Percentiles rank a stretch among this genome's conserved stretches.
Conservation (phyloP, 2,888 invertebrate species). For the Oscheius myriophilus region DNA sequence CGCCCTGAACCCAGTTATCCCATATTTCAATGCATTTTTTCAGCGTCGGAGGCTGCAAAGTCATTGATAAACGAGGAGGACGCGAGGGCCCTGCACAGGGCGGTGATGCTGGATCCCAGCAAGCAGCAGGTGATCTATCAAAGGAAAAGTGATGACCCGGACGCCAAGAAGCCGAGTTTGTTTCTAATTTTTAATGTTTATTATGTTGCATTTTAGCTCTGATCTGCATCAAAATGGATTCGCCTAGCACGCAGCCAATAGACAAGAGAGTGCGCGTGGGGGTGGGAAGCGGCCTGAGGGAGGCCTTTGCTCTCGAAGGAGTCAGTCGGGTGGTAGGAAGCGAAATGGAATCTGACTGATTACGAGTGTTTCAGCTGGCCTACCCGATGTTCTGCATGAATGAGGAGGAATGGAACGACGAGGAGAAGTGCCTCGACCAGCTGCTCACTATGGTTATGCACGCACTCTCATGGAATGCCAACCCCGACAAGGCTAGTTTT, state of each 20-base stretch:
- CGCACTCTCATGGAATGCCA: constrained; percentile 9
- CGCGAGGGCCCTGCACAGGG: neutral
- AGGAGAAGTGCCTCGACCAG: constrained; percentile 4
- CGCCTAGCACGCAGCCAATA: neutral
- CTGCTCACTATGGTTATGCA: constrained; percentile 15
- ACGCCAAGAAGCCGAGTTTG: constrained; percentile 9
- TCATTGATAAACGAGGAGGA: constrained; percentile 12
- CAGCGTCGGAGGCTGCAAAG: constrained; percentile 5
- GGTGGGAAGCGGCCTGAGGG: constrained; percentile 21
- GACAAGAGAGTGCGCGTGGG: constrained; percentile 15
- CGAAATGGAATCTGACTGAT: too few relatives aligned
- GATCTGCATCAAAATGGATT: constrained; percentile 11
- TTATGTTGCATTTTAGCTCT: constrained; percentile 8
- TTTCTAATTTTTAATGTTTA: neutral
- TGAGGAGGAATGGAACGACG: constrained; percentile 15
- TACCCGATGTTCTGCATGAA: constrained; percentile 18
- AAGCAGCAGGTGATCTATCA: constrained; percentile 3
- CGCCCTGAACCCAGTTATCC: neutral
- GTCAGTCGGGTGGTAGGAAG: neutral
- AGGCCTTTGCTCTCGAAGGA: constrained; percentile 2
- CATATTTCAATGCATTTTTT: neutral
- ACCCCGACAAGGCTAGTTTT: constrained; percentile 2
- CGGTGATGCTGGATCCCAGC: neutral
- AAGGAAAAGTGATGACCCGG: neutral
- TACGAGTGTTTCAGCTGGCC: neutral